A percentile compares a stretch with the other conserved stretches of the same genome.
Conservation (phyloP, 2,797 vertebrate genomes). For the Acanthurus tractus region DNA sequence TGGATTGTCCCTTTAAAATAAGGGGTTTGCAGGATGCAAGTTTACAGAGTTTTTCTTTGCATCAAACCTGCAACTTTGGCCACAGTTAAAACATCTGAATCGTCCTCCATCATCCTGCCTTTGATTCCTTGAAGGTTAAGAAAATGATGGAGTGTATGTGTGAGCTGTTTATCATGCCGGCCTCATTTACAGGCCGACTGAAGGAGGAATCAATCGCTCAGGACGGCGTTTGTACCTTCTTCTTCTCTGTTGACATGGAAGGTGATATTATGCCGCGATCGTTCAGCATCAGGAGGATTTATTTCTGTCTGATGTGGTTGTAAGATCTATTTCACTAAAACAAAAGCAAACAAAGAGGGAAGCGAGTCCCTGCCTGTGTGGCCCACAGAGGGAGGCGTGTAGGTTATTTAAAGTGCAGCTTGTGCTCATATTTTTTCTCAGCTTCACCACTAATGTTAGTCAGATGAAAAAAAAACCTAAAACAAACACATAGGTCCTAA, state of each 20-base stretch:
- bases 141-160: conserved; percentile 24
- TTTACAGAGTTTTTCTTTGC: conserved; percentile 1
- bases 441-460: not conserved
- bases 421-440: not conserved
- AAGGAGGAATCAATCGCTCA: conserved; percentile 37
- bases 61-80: not conserved
- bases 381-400: conserved; percentile 16
- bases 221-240: not conserved
- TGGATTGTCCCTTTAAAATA: conserved; percentile 1
- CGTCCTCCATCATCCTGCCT: not conserved
- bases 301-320: conserved; percentile 26
- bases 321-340: conserved; percentile 13
- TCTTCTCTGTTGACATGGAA: conserved; percentile 37
- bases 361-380: not conserved
- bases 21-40: not conserved
- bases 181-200: conserved; percentile 40
- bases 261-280: conserved; percentile 29
- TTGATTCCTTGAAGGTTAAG: conserved; percentile 48
- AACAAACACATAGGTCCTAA: not conserved
- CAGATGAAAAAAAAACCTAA: not conserved
- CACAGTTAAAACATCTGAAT: not conserved
- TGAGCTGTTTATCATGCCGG: conserved; percentile 65
- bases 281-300: conserved; percentile 39
- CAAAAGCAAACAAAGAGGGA: conserved; percentile 13
- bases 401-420: conserved; percentile 2